Base-by-base conservation (phyloP, 2,888 invertebrate species). In the Netelia virgata region DNA sequence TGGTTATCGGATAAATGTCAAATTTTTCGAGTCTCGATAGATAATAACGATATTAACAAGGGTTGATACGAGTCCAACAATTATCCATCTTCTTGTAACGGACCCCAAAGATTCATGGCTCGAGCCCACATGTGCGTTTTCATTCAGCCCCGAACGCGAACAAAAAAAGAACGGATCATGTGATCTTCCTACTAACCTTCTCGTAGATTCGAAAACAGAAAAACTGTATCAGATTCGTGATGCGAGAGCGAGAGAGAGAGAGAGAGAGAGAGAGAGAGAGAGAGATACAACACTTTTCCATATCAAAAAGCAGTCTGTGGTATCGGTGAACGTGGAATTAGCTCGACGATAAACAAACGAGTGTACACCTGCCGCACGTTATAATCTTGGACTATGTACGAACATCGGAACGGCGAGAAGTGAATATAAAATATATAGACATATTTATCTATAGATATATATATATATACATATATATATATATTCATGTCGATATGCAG, bases 321-420 rank as follows among this genome's bases (percentile, higher is more conserved):
- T 61, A 77, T 77, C 50, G 50, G 28, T 50, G 14, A 88, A 86
- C 83, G 86, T 86, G 86, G 80, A 82, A 89, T 89, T 89, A 88
- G 36, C 75, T n/a, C 55, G 81, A 50, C 86, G 88, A 88, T 89
- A 89, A 90, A 88, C 87, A 88, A 84, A 79, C 73, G 72, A 72
- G 72, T 69, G 82, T 85, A 82, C 84, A 86, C 86, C 85, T 86
- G 87, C 78, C 84, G 87, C 87, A 87, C 86, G 86, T 89, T 88
- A 88, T 83, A 78, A 73, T 76, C 72, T 84, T 78, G 73, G 72
- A 84, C 82, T 84, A 82, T 82, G 87, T 87, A 85, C 82, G 43
- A 70, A 3, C 43, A 23, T 8, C 16, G 20, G 59, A 69, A 50
- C 36, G 41, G 28, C 50, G 74, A 53, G 63, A 20, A 61, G 28